Evolutionary conservation across 2,113 vertebrate species (phyloP), one percentile per base, ranked within the genome.

Genomic region (human): DNA sequence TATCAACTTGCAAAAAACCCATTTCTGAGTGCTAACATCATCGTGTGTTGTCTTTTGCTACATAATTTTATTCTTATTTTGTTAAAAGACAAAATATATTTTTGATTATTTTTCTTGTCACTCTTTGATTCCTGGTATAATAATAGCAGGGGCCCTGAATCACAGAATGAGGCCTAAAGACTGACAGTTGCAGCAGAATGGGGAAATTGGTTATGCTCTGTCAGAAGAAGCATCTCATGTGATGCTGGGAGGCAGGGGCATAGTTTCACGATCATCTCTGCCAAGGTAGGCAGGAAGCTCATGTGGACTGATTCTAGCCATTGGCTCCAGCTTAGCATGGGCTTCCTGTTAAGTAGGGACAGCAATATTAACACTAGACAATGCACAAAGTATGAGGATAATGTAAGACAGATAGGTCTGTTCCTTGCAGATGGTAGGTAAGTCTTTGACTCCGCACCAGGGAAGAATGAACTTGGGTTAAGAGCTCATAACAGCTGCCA

Each of bases 241-340:
- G 30, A 12, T 0, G 0, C 9, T 55, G 45, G 22, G 38, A 35
- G 30, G 9, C 2, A 4, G 17, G 61, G 38, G 6, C 1, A 0
- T 2, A 2, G 32, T 20, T 57, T 91, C 32, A 6, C 1, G 45
- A 38, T 13, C 22, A 3, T 12, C 64, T 64, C 3, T 4, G 10
- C 61, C 14, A n/a, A 59, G 30, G 27, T n/a, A 9, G 7, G n/a
- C 9, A 17, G n/a, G 43, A 32, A 40, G 16, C 59, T 4, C 7
- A 8, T 1, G 2, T 6, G 18, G 14, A 57, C 5, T 40, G 1
- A 7, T 40, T 55, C 48, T 88, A 59, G 32, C 17, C 4, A 6
- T 16, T 35, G 45, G n/a, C 76, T 87, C 3, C 0, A 32, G 5
- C 23, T 78, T 30, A 8, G 8, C 18, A 10, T 48, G 27, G 35